A percentile compares a stretch with the other conserved stretches of the same genome.
Evolutionary conservation across 2,113 vertebrate species (phyloP).

Genomic region (Ammospiza nelsoni): DNA sequence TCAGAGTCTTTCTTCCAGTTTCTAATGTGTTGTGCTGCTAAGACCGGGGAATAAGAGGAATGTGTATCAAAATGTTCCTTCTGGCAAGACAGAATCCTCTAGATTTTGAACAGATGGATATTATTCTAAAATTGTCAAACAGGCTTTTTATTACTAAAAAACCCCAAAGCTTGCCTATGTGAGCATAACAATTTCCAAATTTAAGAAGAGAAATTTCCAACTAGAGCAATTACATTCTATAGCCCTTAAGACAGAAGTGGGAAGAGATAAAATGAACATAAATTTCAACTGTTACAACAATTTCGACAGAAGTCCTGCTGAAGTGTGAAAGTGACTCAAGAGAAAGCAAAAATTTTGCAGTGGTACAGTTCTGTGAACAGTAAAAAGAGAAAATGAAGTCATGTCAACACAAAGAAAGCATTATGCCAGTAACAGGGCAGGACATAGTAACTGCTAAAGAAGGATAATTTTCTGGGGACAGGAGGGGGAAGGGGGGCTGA

Average conservation of each 20-base stretch:
- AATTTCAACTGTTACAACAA: neutral
- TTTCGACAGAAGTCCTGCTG: neutral
- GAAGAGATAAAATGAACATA: neutral
- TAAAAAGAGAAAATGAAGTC: slow-evolving; percentile 12
- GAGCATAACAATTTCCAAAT: neutral
- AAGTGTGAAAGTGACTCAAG: neutral
- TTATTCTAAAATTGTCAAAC: neutral
- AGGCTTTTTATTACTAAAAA: neutral
- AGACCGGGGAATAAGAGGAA: neutral
- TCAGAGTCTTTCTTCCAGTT: neutral
- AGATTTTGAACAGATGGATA: neutral
- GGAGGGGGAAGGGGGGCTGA: neutral
- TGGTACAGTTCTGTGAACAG: neutral
- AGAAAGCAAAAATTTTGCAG: neutral
- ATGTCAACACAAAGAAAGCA: neutral
- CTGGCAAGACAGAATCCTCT: neutral
- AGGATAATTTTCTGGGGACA: neutral
- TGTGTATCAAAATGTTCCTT: neutral
- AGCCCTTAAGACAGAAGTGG: neutral
- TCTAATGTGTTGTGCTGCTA: neutral
- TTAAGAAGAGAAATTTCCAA: neutral
- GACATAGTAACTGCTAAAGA: neutral
- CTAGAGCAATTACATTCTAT: neutral
- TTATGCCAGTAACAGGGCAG: neutral
- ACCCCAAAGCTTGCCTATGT: neutral